Base-by-base conservation (phyloP, 2,797 vertebrate genomes). In the Carapus acus region DNA sequence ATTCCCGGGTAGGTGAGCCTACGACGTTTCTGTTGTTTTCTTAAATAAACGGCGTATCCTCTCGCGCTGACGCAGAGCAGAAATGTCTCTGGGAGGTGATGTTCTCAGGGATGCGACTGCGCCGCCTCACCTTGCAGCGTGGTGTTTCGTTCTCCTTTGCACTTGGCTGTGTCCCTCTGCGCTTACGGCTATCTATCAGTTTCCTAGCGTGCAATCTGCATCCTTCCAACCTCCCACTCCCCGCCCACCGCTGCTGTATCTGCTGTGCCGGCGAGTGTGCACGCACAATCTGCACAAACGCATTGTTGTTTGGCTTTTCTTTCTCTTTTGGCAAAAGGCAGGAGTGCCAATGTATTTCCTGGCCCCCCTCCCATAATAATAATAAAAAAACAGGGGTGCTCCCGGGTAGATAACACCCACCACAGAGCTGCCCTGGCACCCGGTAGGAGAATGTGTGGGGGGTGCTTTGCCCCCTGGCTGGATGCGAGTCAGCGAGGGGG, bases 191-290 rank as follows among this genome's bases (percentile, higher is more conserved):
- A 81, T 81, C 78, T 79, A 79, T 85, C 77, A 80, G 81, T 81
- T 87, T 85, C 76, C 82, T 79, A 83, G 80, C 79, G 76, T 71
- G 77, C 78, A 79, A 85, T 85, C 83, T 81, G 76, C 80, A 82
- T 85, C 77, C 73, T 74, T 72, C 73, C 77, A 77, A 67, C 82
- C 80, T 85, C 83, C 84, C 80, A 80, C 82, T 49, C 57, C 55
- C 71, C 75, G 45, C 81, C 79, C 79, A 82, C 83, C 67, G 71
- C 69, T 17, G 67, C 62, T 71, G 71, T 67, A 74, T 77, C 67
- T 63, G 70, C 58, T 69, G 57, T 71, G 59, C 73, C 61, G 57
- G 62, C 11, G 18, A 62, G 37, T 51, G 44, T 55, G 53, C 49
- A 63, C 34, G 27, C 54, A 52, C 23, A 43, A 46, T 34, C 47